Base-by-base conservation (phyloP, 2,797 vertebrate genomes). In the Merluccius polli region DNA sequence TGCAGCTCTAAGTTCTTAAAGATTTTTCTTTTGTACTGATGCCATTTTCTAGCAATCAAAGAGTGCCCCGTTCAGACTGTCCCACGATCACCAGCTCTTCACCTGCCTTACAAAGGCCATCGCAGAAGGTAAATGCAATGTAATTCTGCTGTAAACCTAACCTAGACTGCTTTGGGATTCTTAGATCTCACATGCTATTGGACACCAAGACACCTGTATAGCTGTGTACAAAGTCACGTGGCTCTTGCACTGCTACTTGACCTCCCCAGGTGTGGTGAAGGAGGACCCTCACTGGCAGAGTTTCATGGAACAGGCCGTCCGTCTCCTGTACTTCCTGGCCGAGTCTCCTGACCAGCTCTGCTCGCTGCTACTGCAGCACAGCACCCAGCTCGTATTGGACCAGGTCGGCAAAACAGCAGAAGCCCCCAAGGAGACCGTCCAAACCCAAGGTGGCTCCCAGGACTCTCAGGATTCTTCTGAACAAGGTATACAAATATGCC, bases 311-410 rank as follows among this genome's bases (percentile, higher is more conserved):
- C 92, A 93, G 70, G 95, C 96, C 0, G 80, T 99, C 73, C 88
- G 80, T 10, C 94, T 99, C 72, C 91, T 97, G 82, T 99, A 96
- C 92, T 95, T 95, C 70, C 89, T 98, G 83, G 95, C 96, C 0
- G 98, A 99, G 88, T 95, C 95, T 18, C 92, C 97, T 0, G 97
- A 98, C 73, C 93, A 95, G 87, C 93, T 98, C 81, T 96, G 96
- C 78, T 95, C 95, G 76, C 88, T 81, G 41, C 92, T 98, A 72
- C 89, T 99, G 38, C 95, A 95, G 70, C 80, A 81, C 72, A 95
- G 96, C 77, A 93, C 95, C 30, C 93, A 92, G 74, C 94, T 95
- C 70, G 85, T 95, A 52, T 85, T 95, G 73, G 95, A 96, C 85
- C 94, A 93, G 85, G 87, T 95, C 33, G 59, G 86, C 4, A 91